These are phyloP conservation scores for Patella vulgata DNA, from an alignment of 1,140 invertebrate genomes.

Conservation along the genomic window DNA sequence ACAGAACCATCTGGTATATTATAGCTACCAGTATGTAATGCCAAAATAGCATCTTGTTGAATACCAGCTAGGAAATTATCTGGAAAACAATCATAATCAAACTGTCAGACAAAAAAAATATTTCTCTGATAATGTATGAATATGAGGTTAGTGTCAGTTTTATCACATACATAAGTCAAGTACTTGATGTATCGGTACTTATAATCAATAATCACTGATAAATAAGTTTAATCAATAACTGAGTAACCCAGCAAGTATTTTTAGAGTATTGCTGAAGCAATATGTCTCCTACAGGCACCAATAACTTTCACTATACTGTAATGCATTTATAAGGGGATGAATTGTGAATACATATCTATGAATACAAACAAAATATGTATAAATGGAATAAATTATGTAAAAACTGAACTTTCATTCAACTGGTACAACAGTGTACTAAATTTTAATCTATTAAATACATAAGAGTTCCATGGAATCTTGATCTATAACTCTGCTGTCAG, in stretches of 20 bases:
- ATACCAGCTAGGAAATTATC: constrained; percentile 68
- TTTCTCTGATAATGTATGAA: not conserved
- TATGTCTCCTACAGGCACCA: no score
- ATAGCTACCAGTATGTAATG: constrained; percentile 68
- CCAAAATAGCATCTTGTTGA: constrained; percentile 66
- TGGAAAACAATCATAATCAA: constrained; percentile 23
- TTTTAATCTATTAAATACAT: no score
- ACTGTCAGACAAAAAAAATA: not conserved
- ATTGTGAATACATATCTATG: no score
- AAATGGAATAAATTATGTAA: no score
- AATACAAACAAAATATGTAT: no score
- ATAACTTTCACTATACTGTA: no score
- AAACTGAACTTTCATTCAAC: no score
- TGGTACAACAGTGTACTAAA: no score
- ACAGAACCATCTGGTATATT: constrained; percentile 45
- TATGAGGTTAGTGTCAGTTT: not conserved
- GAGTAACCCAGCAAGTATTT: not conserved
- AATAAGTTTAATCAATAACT: not conserved
- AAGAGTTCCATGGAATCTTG: no score
- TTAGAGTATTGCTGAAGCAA: no score
- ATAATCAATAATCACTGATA: not conserved
- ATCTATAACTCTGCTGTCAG: no score
- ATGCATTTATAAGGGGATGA: no score
- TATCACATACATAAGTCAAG: not conserved
- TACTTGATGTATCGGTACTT: not conserved